Evolutionary conservation across 2,797 vertebrate species (phyloP).

Genomic region (Oryzias sinensis): DNA sequence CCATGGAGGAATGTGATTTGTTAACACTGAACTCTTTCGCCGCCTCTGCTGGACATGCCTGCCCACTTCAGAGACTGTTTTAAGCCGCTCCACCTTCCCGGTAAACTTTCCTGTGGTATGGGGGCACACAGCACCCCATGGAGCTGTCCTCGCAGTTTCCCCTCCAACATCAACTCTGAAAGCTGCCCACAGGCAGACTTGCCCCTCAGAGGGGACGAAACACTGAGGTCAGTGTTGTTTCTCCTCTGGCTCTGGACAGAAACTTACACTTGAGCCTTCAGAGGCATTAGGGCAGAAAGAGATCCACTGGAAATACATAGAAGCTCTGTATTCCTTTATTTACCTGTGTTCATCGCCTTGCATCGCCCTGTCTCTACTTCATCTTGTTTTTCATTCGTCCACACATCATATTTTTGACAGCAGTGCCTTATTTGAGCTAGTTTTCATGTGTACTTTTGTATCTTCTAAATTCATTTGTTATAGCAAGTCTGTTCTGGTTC

Average conservation of each 20-base stretch:
- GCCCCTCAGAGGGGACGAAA: slow-evolving; percentile 17
- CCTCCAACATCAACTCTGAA: slow-evolving; percentile 1
- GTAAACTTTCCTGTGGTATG: slow-evolving; percentile 60
- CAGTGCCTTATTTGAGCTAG: not conserved
- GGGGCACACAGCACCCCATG: slow-evolving; percentile 43
- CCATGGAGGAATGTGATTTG: slow-evolving; percentile 13
- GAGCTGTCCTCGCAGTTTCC: slow-evolving; percentile 42
- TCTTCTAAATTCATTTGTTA: slow-evolving; percentile 21
- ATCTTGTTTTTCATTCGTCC: slow-evolving; percentile 19
- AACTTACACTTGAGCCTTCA: slow-evolving; percentile 60
- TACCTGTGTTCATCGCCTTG: slow-evolving; percentile 45
- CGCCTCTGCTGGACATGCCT: slow-evolving; percentile 15
- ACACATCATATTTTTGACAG: slow-evolving; percentile 31
- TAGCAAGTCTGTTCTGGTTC: slow-evolving; percentile 29
- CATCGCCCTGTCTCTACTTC: slow-evolving; percentile 19
- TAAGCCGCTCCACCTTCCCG: slow-evolving; percentile 49
- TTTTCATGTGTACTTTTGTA: not conserved
- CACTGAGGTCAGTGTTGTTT: slow-evolving; percentile 67
- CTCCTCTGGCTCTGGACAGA: slow-evolving; percentile 18
- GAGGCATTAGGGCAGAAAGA: slow-evolving; percentile 27
- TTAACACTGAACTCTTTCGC: slow-evolving; percentile 52
- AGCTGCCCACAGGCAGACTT: slow-evolving; percentile 18
- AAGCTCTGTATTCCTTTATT: slow-evolving; percentile 56
- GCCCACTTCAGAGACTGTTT: slow-evolving; percentile 55
- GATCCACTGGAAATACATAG: slow-evolving; percentile 48